A percentile compares a stretch with the other conserved stretches of the same genome.
Conservation (phyloP, 2,113 vertebrate genomes). For the Apaloderma vittatum region DNA sequence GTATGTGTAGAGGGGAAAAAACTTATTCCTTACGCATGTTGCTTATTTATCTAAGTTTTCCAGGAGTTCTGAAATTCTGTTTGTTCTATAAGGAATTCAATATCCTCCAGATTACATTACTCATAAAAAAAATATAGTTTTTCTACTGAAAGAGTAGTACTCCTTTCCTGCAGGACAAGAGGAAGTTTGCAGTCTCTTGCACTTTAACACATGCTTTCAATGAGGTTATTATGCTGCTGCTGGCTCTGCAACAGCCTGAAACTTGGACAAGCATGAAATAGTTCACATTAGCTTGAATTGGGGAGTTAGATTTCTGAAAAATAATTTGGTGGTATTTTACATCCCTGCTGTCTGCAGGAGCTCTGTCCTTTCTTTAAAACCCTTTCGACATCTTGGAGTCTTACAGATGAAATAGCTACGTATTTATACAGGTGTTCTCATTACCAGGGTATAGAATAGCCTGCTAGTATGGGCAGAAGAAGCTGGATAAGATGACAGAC, state of each 20-base stretch:
- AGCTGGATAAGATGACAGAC: background rate
- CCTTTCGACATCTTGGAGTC: background rate
- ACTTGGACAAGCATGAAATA: background rate
- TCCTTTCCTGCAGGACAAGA: background rate
- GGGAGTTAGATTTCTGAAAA: background rate
- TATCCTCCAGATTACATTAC: background rate
- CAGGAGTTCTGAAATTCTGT: background rate
- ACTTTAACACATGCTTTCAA: background rate
- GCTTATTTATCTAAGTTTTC: background rate
- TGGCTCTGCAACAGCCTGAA: background rate
- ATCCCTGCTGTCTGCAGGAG: background rate
- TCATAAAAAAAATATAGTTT: background rate
- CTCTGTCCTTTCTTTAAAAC: background rate
- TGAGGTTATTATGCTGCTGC: background rate
- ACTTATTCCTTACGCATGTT: background rate
- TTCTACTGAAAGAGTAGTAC: background rate
- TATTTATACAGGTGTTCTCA: conserved; percentile 9
- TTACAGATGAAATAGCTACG: background rate
- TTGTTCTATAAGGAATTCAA: background rate
- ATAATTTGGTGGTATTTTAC: background rate
- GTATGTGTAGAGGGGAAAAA: background rate
- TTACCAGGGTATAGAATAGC: background rate
- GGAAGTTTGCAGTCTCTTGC: conserved; percentile 21
- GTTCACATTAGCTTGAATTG: background rate
- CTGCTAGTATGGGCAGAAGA: background rate